Evolutionary conservation across 2,113 vertebrate genomes (phyloP).

Genomic region (Amphilophus citrinellus): DNA sequence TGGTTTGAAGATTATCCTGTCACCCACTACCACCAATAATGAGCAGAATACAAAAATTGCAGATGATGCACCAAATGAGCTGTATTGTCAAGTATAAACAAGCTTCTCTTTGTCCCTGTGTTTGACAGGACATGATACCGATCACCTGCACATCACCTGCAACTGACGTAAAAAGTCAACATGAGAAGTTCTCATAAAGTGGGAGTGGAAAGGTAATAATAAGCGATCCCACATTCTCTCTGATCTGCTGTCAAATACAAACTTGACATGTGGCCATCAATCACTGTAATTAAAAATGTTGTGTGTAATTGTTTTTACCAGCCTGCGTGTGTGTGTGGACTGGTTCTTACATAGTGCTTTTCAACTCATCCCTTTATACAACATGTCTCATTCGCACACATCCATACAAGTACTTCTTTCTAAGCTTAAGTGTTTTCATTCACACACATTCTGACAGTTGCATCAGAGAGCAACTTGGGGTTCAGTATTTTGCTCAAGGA

Average conservation of each 20-base stretch:
- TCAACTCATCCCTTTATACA: no score
- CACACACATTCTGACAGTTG: no score
- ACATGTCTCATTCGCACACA: no score
- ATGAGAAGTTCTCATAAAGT: background rate
- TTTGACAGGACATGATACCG: background rate
- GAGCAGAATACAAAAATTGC: background rate
- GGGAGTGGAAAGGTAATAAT: background rate
- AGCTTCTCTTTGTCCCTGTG: background rate
- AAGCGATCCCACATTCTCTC: background rate
- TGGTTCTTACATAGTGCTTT: no score
- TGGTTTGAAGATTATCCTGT: no score
- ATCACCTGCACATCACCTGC: background rate
- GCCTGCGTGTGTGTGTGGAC: no score
- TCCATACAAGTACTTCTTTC: no score
- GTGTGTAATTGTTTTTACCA: no score
- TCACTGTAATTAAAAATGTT: background rate
- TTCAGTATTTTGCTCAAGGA: no score
- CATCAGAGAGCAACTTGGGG: no score
- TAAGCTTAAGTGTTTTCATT: no score
- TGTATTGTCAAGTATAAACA: background rate
- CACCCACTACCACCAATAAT: no score
- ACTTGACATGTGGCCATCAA: background rate
- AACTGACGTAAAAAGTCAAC: constrained; percentile 44
- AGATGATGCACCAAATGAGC: background rate
- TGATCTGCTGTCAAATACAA: background rate